Evolutionary conservation across 2,113 vertebrate genomes (phyloP), one percentile per base, ranked within the genome.

Genomic region (Coregonus clupeaformis): DNA sequence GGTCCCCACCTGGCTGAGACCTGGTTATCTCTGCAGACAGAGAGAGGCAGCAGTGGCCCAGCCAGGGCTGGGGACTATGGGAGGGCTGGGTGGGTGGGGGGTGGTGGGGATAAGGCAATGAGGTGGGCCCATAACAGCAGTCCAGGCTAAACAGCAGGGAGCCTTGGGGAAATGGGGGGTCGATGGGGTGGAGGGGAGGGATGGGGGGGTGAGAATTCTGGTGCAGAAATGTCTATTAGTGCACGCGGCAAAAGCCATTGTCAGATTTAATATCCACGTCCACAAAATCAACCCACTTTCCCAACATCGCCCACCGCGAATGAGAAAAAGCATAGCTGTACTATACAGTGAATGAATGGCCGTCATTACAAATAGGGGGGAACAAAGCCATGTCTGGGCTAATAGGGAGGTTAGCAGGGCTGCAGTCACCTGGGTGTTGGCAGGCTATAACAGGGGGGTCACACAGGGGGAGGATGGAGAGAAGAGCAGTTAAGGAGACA

Each of bases 1-100:
- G 83, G 85, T 88, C 83, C 82, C 75, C 80, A 93, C 87, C 85
- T 91, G 86, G 86, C 80, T 85, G 85, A 85, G 80, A 78, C 78
- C 81, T 83, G 90, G 90, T 93, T 92, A 93, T 92, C 92, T 93
- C 85, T 86, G 80, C 88, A 86, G 84, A 77, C 49, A 52, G 49
- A 11, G 36, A 42, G 36, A 52, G 89, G 90, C 91, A 92, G 90
- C 87, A 91, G 85, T 80, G 79, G 76, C 82, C 88, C 77, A 84
- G 73, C 47, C 74, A 55, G 82, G 78, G 32, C 82, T 45, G 77
- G 76, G 84, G 78, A 77, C 84, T 81, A 72, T 71, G 85, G 81
- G 85, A 84, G 71, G 47, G 52, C 77, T 76, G 13, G 63, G 77
- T 67, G 81, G 6, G 24, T 2, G 63, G 63, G 60, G 71, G n/a